Conservation (phyloP, 92 coral and sea anemone genomes). For the Epizoanthus fatuus region DNA sequence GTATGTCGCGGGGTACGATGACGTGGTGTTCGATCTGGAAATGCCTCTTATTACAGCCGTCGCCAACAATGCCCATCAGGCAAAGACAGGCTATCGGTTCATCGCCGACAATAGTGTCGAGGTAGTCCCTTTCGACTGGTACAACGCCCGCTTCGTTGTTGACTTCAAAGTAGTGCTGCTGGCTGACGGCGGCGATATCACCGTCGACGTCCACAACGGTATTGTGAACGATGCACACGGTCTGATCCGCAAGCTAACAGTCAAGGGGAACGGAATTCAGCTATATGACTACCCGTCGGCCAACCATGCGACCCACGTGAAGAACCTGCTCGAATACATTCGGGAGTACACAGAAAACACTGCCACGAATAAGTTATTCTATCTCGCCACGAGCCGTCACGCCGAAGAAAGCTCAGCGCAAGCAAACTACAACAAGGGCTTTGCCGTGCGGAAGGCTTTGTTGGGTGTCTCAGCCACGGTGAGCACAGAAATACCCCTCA, state of each 20-base stretch:
- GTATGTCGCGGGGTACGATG: no score
- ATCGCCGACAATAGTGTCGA: no score
- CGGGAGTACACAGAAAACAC: not conserved
- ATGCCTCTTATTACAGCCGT: no score
- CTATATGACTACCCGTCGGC: not conserved
- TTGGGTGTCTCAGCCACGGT: conserved; percentile 15
- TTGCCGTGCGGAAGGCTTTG: conserved; percentile 2
- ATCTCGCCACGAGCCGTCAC: not conserved
- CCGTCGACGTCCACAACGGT: no score
- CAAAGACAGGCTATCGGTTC: no score
- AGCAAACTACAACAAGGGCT: not conserved
- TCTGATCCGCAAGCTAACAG: conserved; percentile 1
- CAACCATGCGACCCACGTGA: conserved; percentile 5
- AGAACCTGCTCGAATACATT: conserved; percentile 7
- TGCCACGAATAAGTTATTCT: not conserved
- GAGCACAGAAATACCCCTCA: conserved; percentile 11
- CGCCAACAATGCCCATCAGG: no score
- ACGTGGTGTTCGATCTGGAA: no score
- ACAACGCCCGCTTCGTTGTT: no score
- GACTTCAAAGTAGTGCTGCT: no score
- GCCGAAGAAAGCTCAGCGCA: not conserved
- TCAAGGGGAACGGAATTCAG: conserved; percentile 15
- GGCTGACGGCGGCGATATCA: no score
- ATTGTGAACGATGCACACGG: not conserved
- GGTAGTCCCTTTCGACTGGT: no score